phyloP scores from a whole-genome alignment of 1,140 invertebrate species.

The Bactericera cockerelli region DNA sequence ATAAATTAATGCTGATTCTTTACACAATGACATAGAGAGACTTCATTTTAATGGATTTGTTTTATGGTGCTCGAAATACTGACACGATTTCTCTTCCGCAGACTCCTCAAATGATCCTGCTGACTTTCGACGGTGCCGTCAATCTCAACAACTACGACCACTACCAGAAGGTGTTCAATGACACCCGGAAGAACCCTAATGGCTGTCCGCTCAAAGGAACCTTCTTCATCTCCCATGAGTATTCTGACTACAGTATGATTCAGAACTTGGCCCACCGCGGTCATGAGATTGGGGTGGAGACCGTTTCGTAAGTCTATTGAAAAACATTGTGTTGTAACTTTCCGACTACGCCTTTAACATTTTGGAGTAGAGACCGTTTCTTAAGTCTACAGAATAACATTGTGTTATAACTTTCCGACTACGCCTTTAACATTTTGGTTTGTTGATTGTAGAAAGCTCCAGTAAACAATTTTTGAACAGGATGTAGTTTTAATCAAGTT shows the following conservation, averaged over 20 bases:
- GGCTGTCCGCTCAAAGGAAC: constrained; percentile 79
- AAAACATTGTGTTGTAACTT: too few relatives aligned
- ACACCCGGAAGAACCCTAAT: constrained; percentile 68
- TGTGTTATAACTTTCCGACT: neutral
- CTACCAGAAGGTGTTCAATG: constrained; percentile 69
- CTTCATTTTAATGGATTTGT: too few relatives aligned
- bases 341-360: too few relatives aligned
- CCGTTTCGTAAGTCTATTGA: constrained; percentile 48
- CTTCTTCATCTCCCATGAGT: constrained; percentile 89
- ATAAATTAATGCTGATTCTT: too few relatives aligned
- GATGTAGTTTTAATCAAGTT: too few relatives aligned
- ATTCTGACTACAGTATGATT: constrained; percentile 86
- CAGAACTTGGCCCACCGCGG: constrained; percentile 73
- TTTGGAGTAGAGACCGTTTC: too few relatives aligned
- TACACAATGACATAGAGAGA: too few relatives aligned
- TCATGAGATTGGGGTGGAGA: constrained; percentile 83
- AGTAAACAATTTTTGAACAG: too few relatives aligned
- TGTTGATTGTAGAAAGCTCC: too few relatives aligned
- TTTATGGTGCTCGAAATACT: too few relatives aligned
- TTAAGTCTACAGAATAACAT: too few relatives aligned
- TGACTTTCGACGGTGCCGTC: constrained; percentile 85
- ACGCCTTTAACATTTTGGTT: too few relatives aligned
- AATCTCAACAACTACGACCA: constrained; percentile 83
- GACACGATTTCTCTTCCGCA: constrained; percentile 28
- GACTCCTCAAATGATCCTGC: constrained; percentile 83